These are phyloP conservation scores for Geopemphigus sp. DNA, from an alignment of 1,140 invertebrate species.

Conservation along the genomic window DNA sequence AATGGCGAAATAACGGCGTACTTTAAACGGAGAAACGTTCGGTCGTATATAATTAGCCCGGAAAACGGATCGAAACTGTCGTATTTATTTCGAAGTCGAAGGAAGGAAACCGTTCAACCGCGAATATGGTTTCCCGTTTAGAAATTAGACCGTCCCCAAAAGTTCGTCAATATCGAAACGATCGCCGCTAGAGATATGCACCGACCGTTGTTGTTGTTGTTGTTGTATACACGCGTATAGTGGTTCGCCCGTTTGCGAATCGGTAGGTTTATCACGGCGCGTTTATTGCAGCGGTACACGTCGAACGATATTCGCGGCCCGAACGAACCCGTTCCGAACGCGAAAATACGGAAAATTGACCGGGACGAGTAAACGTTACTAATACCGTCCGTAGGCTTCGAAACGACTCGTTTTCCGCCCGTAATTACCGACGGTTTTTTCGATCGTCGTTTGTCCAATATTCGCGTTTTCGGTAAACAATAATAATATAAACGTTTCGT, in stretches of 20 bases:
- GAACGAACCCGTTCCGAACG: not conserved
- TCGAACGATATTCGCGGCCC: not conserved
- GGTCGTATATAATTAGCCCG: not conserved
- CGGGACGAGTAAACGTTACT: too few relatives aligned
- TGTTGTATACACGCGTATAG: not conserved
- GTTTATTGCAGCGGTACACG: not conserved
- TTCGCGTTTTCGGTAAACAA: too few relatives aligned
- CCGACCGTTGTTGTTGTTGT: too few relatives aligned
- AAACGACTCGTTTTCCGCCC: too few relatives aligned
- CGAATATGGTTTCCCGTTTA: conserved; percentile 28
- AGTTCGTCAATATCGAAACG: conserved; percentile 42
- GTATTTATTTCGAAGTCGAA: not conserved
- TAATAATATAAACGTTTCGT: too few relatives aligned
- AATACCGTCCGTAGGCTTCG: too few relatives aligned
- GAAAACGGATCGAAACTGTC: too few relatives aligned
- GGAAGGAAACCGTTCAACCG: conserved; percentile 5
- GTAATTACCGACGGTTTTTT: too few relatives aligned
- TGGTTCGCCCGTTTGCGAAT: not conserved
- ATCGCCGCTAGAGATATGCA: conserved; percentile 19
- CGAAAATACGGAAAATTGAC: too few relatives aligned
- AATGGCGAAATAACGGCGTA: too few relatives aligned
- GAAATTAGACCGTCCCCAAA: conserved; percentile 3
- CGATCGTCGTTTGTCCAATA: too few relatives aligned
- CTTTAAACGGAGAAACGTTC: too few relatives aligned
- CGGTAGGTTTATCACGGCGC: not conserved